Evolutionary conservation across 2,113 vertebrate species (phyloP).

Genomic region (Hippolais icterina): DNA sequence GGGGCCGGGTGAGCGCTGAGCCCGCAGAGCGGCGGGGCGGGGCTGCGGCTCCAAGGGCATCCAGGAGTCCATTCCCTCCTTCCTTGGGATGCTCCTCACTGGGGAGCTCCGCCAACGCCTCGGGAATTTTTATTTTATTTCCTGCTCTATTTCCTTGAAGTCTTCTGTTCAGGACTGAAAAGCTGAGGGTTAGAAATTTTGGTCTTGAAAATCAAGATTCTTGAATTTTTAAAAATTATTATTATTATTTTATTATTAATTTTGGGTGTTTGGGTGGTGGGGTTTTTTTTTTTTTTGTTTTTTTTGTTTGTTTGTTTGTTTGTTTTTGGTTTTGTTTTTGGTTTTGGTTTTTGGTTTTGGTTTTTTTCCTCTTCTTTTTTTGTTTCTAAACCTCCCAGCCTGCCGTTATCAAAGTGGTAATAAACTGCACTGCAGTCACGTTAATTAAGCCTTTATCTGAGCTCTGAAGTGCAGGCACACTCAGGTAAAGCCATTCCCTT

Average conservation of each 20-base stretch:
- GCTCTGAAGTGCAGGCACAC: background rate
- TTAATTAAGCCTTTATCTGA: background rate
- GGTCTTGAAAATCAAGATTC: background rate
- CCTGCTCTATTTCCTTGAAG: too few species aligned
- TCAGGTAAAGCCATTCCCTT: background rate
- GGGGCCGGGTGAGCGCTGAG: slow-evolving; percentile 3
- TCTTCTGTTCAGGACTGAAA: too few species aligned
- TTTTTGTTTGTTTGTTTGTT: too few species aligned
- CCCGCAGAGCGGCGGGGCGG: background rate
- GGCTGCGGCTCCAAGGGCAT: background rate
- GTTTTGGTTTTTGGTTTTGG: too few species aligned
- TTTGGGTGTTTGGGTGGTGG: too few species aligned
- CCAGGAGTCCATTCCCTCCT: background rate
- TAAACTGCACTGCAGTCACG: background rate
- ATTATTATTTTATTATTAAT: background rate
- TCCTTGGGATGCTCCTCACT: background rate
- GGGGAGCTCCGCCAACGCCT: background rate
- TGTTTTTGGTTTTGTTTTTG: too few species aligned
- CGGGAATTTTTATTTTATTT: too few species aligned
- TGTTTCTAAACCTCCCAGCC: background rate
- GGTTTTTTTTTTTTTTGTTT: background rate
- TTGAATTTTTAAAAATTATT: background rate
- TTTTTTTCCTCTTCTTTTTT: accelerated
- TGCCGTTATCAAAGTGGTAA: background rate
- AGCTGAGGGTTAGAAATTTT: too few species aligned